phyloP scores from a whole-genome alignment of 2,113 vertebrate species.

The human (Homo sapiens) region DNA sequence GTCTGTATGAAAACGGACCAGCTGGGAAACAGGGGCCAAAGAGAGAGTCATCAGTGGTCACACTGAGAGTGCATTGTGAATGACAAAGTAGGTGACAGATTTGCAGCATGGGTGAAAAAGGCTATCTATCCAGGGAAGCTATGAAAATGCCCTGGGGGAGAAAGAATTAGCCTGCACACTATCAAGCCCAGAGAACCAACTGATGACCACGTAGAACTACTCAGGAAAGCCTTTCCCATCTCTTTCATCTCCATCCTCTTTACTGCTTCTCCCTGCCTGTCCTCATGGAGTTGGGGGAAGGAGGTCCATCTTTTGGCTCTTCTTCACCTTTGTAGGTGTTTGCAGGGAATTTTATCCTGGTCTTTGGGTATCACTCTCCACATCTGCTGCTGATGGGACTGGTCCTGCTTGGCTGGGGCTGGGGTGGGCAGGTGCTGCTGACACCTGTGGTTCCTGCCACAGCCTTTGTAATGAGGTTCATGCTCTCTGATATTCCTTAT shows the following conservation, averaged over 20 bases:
- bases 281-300: not conserved
- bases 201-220: not conserved
- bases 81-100: not conserved
- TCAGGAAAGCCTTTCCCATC: not conserved
- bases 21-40: not conserved
- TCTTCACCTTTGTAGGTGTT: not conserved
- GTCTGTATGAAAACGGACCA: not conserved
- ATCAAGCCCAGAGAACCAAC: not conserved
- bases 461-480: not conserved
- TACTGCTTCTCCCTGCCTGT: not conserved
- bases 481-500: not conserved
- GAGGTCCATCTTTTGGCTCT: not conserved
- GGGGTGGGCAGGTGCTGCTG: not conserved
- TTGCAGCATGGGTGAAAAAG: not conserved
- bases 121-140: not conserved
- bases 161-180: not conserved
- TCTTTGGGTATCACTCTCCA: not conserved
- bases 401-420: not conserved
- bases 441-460: not conserved
- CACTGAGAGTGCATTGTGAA: not conserved
- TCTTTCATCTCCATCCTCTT: not conserved
- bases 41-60: too few relatives aligned
- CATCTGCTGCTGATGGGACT: not conserved
- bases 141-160: not conserved
- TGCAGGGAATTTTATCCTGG: not conserved